Percentiles rank a stretch among this genome's conserved stretches.
phyloP scores from a whole-genome alignment of 92 coral and sea anemone species.

The Epizoanthus scotinus region DNA sequence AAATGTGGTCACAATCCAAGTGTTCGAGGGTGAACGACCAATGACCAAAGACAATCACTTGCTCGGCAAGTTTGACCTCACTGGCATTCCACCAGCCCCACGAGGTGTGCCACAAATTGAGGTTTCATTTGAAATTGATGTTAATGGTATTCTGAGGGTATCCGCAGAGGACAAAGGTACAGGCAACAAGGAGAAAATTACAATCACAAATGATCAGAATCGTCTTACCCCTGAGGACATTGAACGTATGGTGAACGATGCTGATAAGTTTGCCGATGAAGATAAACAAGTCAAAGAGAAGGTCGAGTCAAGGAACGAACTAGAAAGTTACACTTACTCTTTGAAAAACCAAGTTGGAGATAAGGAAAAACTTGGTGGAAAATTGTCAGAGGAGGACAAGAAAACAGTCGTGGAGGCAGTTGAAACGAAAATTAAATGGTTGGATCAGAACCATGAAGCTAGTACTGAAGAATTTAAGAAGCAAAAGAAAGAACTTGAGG shows the following conservation, averaged over 20 bases:
- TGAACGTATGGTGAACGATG: conserved; percentile 97
- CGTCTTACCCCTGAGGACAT: conserved; percentile 97
- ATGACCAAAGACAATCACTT: conserved; percentile 97
- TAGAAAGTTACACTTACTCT: conserved; percentile 96
- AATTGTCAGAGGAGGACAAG: conserved; percentile 94
- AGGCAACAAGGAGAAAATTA: conserved; percentile 98
- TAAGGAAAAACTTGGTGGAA: conserved; percentile 97
- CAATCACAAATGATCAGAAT: conserved; percentile 98
- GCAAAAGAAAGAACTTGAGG: conserved; percentile 95
- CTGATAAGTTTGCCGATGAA: conserved; percentile 98
- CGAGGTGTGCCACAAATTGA: conserved; percentile 99
- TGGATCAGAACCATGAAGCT: conserved; percentile 93
- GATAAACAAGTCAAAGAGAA: conserved; percentile 93
- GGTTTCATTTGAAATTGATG: conserved; percentile 97
- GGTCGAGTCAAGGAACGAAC: conserved; percentile 93
- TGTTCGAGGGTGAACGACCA: conserved; percentile 96
- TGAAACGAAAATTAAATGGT: conserved; percentile 90
- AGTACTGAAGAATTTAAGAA: conserved; percentile 85
- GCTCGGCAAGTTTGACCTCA: conserved; percentile 96
- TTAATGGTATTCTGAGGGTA: conserved; percentile 96
- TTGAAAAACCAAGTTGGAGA: conserved; percentile 98
- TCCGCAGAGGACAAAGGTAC: conserved; percentile 99
- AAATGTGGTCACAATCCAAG: conserved; percentile 98
- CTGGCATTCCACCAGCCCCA: conserved; percentile 98
- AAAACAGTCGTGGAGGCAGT: conserved; percentile 88